phyloP scores from a whole-genome alignment of 2,888 invertebrate species.

The Griposia aprilina region DNA sequence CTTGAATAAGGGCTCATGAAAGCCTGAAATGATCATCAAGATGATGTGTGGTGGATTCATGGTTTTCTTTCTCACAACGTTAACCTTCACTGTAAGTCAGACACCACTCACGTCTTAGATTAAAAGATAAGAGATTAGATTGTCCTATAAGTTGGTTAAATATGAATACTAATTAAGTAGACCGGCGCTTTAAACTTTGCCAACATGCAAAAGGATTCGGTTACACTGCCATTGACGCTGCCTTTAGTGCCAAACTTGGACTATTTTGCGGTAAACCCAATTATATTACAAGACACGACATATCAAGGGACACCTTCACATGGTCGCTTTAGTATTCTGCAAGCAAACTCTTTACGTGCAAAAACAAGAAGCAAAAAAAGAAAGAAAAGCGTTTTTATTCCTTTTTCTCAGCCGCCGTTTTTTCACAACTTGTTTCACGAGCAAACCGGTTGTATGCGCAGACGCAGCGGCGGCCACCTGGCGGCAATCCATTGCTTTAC shows the following conservation, averaged over 20 bases:
- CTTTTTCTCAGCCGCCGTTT: constrained; percentile 50
- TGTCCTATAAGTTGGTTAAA: not conserved
- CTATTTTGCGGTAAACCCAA: constrained; percentile 11
- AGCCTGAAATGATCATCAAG: too few species aligned
- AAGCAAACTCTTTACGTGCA: constrained; percentile 18
- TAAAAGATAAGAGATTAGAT: too few species aligned
- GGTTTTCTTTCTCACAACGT: not conserved
- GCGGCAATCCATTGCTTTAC: constrained; percentile 67
- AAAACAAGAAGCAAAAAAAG: constrained; percentile 22
- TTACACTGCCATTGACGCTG: not conserved
- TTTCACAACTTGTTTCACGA: constrained; percentile 64
- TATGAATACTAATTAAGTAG: constrained; percentile 29
- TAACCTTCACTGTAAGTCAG: not conserved
- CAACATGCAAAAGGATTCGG: constrained; percentile 21
- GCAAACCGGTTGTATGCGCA: constrained; percentile 68
- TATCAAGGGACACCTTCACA: not conserved
- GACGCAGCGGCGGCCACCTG: constrained; percentile 71
- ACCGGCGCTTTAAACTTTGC: constrained; percentile 30
- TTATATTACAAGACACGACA: constrained; percentile 14
- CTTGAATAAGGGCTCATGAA: too few species aligned
- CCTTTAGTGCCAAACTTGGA: constrained; percentile 20
- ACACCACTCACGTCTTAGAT: not conserved
- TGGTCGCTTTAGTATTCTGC: constrained; percentile 1
- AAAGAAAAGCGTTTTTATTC: not conserved
- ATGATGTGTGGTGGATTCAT: too few species aligned